A percentile compares a stretch with the other conserved stretches of the same genome.
Conservation (phyloP, 2,888 invertebrate genomes). For the Marronus borbonicus region DNA sequence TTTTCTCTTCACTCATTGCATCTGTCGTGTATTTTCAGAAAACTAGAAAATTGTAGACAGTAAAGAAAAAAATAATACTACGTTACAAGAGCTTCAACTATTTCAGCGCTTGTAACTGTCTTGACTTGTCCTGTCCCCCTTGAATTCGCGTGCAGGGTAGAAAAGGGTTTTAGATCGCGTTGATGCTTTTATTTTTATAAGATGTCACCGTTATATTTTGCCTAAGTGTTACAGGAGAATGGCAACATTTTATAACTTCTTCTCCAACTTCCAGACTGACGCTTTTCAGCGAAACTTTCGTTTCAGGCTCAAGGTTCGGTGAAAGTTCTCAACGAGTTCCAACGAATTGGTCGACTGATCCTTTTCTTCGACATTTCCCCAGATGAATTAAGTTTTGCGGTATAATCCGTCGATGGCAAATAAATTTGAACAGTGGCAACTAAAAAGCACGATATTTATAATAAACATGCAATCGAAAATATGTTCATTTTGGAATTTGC, state of each 20-base stretch:
- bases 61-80: background rate
- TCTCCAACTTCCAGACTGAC: background rate
- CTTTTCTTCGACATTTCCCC: background rate
- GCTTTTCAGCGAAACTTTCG: background rate
- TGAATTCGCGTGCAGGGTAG: background rate
- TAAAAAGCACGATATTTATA: background rate
- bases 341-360: background rate
- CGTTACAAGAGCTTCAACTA: background rate
- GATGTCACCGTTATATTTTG: background rate
- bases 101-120: background rate
- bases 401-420: background rate
- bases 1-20: background rate
- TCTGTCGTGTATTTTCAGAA: background rate
- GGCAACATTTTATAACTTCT: constrained; percentile 4
- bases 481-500: background rate
- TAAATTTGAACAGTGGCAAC: background rate
- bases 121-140: background rate
- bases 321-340: background rate
- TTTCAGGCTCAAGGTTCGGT: background rate
- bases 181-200: constrained; percentile 6
- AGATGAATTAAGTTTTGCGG: background rate
- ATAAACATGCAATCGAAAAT: background rate
- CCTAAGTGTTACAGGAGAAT: constrained; percentile 1
- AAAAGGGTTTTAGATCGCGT: background rate
- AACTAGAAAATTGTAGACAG: constrained; percentile 2